Evolutionary conservation across 1,140 invertebrate species (phyloP), one percentile per base, ranked within the genome.

Genomic region (Chlorops oryzae): DNA sequence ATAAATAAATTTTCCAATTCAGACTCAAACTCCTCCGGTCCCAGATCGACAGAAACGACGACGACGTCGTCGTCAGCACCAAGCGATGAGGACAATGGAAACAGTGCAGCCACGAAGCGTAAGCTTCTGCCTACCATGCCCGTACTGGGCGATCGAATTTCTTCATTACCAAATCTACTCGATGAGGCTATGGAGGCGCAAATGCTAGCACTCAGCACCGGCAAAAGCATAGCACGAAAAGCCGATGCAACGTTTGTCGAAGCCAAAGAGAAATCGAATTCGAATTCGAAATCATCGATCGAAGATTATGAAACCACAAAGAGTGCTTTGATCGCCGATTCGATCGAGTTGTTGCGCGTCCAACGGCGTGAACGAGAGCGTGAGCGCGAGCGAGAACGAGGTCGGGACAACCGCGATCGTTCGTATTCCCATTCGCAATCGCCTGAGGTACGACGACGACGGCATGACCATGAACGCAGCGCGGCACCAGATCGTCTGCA

Each of bases 401-500:
- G n/a, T n/a, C n/a, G n/a, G n/a, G 13, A 22, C 10, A 57, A 51
- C 17, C 56, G 65, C 0, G 64, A 62, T 34, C 61, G 65, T 2
- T 63, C 57, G 12, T 34, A 22, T 5, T 68, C 65, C 4, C 28
- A 32, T 15, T 32, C 28, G 28, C 28, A 15, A 10, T 32, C 28
- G 28, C 28, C 28, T 9, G 9, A 9, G 28, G 15, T 32, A 15
- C n/a, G 32, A 18, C 22, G 1, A 15, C 37, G 41, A 0, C 51
- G 54, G 1, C 28, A 58, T 22, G 57, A 47, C 12, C 21, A 42
- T 24, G 65, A 65, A 21, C 43, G 65, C 1, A 69, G 65, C 1
- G 25, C 56, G 2, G 65, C 63, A 21, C 65, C 65, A 10, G 63
- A 65, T 39, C 65, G 65, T 44, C 50, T 67, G 20, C 62, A 65